phyloP scores from a whole-genome alignment of 2,797 vertebrate species.

The Apogon hyalosoma region DNA sequence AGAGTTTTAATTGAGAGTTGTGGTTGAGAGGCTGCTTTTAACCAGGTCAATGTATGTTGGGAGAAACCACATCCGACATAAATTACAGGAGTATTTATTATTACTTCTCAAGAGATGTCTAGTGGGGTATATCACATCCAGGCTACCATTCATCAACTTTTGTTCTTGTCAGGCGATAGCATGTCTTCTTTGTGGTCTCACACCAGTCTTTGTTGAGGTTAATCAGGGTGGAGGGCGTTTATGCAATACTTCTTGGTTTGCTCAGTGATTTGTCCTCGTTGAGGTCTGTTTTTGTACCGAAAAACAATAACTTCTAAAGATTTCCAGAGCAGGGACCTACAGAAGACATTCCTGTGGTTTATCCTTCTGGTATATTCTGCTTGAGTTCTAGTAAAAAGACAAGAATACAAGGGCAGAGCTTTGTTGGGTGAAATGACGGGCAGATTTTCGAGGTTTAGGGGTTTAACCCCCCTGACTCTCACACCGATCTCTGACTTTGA shows the following conservation, averaged over 20 bases:
- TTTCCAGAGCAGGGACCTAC: constrained; percentile 15
- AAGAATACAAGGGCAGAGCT: constrained; percentile 16
- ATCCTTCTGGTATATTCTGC: constrained; percentile 6
- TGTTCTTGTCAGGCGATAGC: not conserved
- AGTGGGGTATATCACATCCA: too few species aligned
- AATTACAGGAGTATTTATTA: too few species aligned
- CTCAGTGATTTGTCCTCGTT: constrained; percentile 2
- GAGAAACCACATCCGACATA: too few species aligned
- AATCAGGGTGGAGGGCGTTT: constrained; percentile 2
- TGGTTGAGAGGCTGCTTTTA: too few species aligned
- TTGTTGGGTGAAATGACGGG: constrained; percentile 36
- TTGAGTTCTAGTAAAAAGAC: constrained; percentile 17
- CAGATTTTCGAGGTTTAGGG: constrained; percentile 33
- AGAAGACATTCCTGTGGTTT: constrained; percentile 40
- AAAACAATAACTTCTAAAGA: constrained; percentile 1
- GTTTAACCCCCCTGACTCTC: constrained; percentile 32
- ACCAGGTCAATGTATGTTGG: too few species aligned
- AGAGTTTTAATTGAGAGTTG: too few species aligned
- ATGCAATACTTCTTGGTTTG: not conserved
- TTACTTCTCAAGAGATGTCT: too few species aligned
- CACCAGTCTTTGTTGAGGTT: not conserved
- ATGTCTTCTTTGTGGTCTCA: not conserved
- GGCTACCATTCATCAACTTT: too few species aligned
- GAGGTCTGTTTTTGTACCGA: constrained; percentile 5
- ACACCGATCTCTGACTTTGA: constrained; percentile 45